Base-by-base conservation (phyloP, 2,797 vertebrate species). In the Poeciliopsis presidionis region DNA sequence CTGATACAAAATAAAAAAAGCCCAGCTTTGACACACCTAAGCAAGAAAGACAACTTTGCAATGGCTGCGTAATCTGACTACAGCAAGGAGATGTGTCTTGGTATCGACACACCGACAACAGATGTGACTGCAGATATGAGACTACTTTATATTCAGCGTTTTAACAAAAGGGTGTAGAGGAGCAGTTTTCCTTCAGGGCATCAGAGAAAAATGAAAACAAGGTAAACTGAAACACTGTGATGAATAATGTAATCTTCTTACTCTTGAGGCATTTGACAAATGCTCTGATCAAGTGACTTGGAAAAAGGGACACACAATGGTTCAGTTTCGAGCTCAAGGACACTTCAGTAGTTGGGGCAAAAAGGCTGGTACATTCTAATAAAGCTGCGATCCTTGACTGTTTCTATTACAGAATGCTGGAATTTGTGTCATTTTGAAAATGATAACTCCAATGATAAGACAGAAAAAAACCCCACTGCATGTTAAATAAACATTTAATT, bases 21-120 rank as follows among this genome's bases (percentile, higher is more conserved):
- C 33, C 76, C 76, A 20, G 78, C 74, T 25, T 13, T 0, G 78
- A 85, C 83, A 90, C 90, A 89, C 91, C 91, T 86, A 84, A 87
- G 84, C 86, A 88, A 86, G 90, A 91, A 86, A 81, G 83, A 88
- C 91, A 59, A 84, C 83, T 89, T 87, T 83, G 69, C 83, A 86
- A 90, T 46, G 43, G 25, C 73, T 14, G 79, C 87, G 89, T 88
- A 87, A 92, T 90, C 55, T 61, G 89, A 91, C 78, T 61, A 86
- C 61, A 55, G 74, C 20, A 13, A 9, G 46, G 75, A 77, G 51
- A 75, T 53, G 9, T 41, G 36, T 77, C 43, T 45, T 22, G 77
- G 82, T 82, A 77, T 84, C 83, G 22, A 74, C 74, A 73, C 72
- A 65, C 73, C 49, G 33, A 75, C 81, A 81, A 75, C 76, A 84